phyloP scores from a whole-genome alignment of 2,888 invertebrate species.

The Acronicta psi region DNA sequence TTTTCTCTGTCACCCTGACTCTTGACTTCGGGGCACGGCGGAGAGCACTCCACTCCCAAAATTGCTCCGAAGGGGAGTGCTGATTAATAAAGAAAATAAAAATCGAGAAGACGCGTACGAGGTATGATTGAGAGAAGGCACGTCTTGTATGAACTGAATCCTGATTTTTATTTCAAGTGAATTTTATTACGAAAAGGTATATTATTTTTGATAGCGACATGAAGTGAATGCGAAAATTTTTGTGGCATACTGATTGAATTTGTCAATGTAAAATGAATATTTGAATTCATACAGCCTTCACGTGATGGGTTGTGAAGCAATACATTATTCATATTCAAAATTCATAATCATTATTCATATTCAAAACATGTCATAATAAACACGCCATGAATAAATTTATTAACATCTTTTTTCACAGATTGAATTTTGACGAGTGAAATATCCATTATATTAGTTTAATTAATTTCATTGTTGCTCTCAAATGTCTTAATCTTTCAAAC shows the following conservation, averaged over 20 bases:
- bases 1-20: constrained; percentile 77
- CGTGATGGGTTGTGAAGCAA: neutral
- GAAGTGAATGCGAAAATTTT: constrained; percentile 38
- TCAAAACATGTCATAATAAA: constrained; percentile 9
- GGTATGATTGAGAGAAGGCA: constrained; percentile 72
- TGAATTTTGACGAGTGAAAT: constrained; percentile 3
- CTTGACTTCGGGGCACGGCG: constrained; percentile 75
- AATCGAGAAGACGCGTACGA: constrained; percentile 65
- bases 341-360: constrained; percentile 6
- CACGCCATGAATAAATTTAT: constrained; percentile 1
- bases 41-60: constrained; percentile 77
- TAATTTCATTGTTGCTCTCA: constrained; percentile 31
- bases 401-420: neutral
- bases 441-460: constrained; percentile 4
- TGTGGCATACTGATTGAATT: constrained; percentile 38
- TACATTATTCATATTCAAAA: constrained; percentile 22
- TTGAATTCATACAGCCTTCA: constrained; percentile 10
- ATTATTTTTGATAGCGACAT: constrained; percentile 55
- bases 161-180: constrained; percentile 61
- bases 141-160: constrained; percentile 62
- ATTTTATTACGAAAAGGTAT: constrained; percentile 40
- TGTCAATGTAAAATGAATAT: constrained; percentile 10
- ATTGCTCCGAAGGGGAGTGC: constrained; percentile 76
- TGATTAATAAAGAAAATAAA: constrained; percentile 85
- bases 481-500: constrained; percentile 53